These are phyloP conservation scores for Portunus trituberculatus DNA, from an alignment of 1,140 invertebrate species.

Conservation along the genomic window DNA sequence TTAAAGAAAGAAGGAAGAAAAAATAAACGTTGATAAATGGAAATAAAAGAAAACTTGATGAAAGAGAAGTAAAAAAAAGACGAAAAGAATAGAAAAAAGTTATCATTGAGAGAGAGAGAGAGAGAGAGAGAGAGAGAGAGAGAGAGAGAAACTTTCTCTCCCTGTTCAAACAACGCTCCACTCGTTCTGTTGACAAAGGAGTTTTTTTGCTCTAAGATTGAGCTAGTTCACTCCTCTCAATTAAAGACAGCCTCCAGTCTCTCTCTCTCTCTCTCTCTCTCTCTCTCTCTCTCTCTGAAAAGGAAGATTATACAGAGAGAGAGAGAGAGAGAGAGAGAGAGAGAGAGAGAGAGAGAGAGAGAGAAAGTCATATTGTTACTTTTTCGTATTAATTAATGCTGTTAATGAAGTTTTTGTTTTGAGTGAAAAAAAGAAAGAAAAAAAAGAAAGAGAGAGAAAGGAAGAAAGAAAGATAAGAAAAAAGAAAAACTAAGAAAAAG, in stretches of 20 bases:
- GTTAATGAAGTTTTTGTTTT: no score
- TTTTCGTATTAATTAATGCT: no score
- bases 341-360: no score
- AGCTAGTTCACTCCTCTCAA: slow-evolving; percentile 12
- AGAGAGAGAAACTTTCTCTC: not conserved
- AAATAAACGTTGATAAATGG: not conserved
- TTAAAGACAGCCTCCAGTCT: not conserved
- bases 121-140: slow-evolving; percentile 9
- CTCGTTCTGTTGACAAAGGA: not conserved
- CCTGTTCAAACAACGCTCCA: not conserved
- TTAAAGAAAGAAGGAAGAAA: not conserved
- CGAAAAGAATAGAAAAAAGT: not conserved
- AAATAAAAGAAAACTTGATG: not conserved
- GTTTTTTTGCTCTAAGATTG: not conserved
- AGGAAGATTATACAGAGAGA: not conserved
- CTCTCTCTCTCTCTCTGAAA: not conserved
- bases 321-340: not conserved
- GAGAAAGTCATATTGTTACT: no score
- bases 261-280: not conserved
- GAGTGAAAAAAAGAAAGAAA: no score
- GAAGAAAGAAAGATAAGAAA: no score
- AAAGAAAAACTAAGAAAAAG: no score
- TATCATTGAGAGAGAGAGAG: not conserved
- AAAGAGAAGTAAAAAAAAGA: not conserved
- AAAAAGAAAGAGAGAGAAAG: no score